Evolutionary conservation across 2,797 vertebrate species (phyloP), one percentile per base, ranked within the genome.

Genomic region (Hemibagrus guttatus): DNA sequence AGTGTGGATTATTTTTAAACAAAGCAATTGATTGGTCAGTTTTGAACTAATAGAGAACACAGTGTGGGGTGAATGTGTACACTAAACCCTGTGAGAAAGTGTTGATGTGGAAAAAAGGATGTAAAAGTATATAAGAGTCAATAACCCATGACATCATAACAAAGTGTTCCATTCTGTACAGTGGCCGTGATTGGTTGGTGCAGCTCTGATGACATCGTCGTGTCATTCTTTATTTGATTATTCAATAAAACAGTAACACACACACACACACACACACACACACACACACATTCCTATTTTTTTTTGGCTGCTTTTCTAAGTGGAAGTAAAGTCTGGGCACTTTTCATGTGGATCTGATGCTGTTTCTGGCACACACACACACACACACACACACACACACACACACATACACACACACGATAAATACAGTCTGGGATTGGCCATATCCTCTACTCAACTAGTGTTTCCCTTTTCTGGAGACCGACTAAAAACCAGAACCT

Each of bases 391-490:
- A 8, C 94, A 31, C 64, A 31, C 46, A 74, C 79, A n/a, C 85
- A 59, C 66, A 56, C 74, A 68, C 42, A 59, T 35, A 23, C 94
- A 54, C 83, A 72, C 58, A 80, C 58, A 46, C 94, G 95, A 95
- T 95, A 95, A 95, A 95, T 95, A 95, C 88, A 93, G 94, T 90
- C 93, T 95, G 92, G 90, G 91, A 94, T 94, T 94, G 92, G 91
- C 94, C 94, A 95, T 95, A 96, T 95, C 95, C 95, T 93, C 90
- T 90, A 91, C 93, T 93, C 93, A 93, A 86, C 89, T 83, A 94
- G 93, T 93, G 93, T 89, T 93, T 88, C 89, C 79, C n/a, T n/a
- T 91, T 91, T 91, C 92, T 90, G 93, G 87, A 88, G 93, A 90
- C 68, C 78, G 81, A 91, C 90, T 89, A 91, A 89, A 93, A 91